A percentile compares a stretch with the other conserved stretches of the same genome.
phyloP scores from a whole-genome alignment of 2,113 vertebrate species.

The Pluvianellus socialis region DNA sequence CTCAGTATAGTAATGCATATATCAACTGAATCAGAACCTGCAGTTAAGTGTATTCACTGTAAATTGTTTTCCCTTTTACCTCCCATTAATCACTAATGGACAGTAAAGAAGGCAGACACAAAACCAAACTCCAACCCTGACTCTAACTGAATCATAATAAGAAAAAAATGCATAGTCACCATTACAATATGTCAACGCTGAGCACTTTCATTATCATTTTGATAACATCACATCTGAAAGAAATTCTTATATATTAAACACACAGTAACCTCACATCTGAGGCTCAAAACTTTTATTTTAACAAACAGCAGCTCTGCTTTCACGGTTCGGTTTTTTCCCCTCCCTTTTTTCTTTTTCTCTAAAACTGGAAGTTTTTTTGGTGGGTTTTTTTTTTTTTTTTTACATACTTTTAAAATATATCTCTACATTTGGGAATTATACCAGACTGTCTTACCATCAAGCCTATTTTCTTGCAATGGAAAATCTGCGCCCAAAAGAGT shows the following conservation, averaged over 20 bases:
- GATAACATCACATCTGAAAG: neutral
- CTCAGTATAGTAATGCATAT: neutral
- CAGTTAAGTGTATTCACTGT: neutral
- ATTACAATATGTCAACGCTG: neutral
- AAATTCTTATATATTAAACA: neutral
- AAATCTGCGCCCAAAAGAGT: neutral
- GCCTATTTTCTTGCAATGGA: neutral
- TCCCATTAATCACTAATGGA: neutral
- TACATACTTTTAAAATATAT: neutral
- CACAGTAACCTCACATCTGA: neutral
- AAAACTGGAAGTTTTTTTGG: neutral
- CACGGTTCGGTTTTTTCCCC: fast-evolving
- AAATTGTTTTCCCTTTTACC: neutral
- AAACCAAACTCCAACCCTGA: neutral
- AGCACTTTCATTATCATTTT: neutral
- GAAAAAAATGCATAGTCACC: neutral
- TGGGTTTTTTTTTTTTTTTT: neutral
- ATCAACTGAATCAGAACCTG: neutral
- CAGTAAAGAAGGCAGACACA: neutral
- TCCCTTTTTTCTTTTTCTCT: neutral
- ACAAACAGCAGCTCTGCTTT: neutral
- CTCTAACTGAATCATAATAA: neutral
- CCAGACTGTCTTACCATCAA: neutral
- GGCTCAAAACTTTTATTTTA: neutral
- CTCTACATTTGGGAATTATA: neutral